Base-by-base conservation (phyloP, 2,888 invertebrate species). In the Tigriopus californicus region DNA sequence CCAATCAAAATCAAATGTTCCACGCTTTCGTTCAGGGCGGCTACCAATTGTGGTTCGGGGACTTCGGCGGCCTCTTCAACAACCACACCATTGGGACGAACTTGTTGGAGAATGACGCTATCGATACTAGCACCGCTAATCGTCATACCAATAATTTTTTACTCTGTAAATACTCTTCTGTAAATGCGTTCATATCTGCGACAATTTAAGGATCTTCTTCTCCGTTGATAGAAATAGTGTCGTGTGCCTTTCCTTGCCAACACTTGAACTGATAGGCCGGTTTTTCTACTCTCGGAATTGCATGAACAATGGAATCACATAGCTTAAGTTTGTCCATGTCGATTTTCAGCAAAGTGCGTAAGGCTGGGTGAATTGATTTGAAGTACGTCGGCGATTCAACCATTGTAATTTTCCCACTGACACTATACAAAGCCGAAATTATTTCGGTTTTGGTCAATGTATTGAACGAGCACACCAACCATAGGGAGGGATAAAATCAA, bases 41-140 rank as follows among this genome's bases (percentile, higher is more conserved):
- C 80, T 0, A 88, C 73, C 15, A 88, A 79, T 67, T 90, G 90
- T 0, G 83, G 77, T 68, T 91, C 91, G 41, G 88, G 70, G 0
- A 89, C 83, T 73, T 90, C 88, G 0, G 87, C 89, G 0, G 89
- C 89, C 72, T 91, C 91, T 70, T 91, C 90, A 1, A 90, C 83
- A 18, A 51, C 6, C 8, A 51, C 51, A 8, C 4, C 25, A 6
- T 51, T 22, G 2, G 51, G 6, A 8, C 4, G 2, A 5, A 51
- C 5, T 20, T 18, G n/a, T 5, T 51, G 4, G 4, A 51, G 15
- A 15, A 51, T 3, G 20, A 2, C 4, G 20, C 13, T 20, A 25
- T n/a, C 3, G 25, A 51, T 51, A 25, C 18, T 18, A 5, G 51
- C 51, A 18, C 51, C 51, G 6, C 6, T 51, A 18, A 51, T 51